phyloP scores from a whole-genome alignment of 2,113 vertebrate species.

The Eira barbara region DNA sequence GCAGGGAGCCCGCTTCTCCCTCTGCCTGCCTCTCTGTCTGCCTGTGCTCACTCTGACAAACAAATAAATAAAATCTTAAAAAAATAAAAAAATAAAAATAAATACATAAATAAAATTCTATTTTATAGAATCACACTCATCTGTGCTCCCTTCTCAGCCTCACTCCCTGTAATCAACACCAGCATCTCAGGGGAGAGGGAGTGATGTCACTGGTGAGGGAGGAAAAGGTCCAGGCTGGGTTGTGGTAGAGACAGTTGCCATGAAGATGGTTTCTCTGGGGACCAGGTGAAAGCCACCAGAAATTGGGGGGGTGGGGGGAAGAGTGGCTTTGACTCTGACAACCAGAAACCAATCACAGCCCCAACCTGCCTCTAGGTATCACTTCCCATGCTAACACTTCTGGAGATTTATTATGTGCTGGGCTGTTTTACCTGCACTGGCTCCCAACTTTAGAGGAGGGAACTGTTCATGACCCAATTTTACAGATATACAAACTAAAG shows the following conservation, averaged over 20 bases:
- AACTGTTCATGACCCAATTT: neutral
- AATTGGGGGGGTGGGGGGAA: neutral
- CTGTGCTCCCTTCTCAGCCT: neutral
- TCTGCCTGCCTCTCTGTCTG: too few relatives aligned
- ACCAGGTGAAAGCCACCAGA: neutral
- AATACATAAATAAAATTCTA: too few relatives aligned
- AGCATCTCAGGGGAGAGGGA: neutral
- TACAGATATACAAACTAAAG: neutral
- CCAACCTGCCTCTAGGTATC: neutral
- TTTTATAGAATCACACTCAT: neutral
- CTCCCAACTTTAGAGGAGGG: neutral
- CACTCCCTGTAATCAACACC: neutral
- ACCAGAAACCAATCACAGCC: neutral
- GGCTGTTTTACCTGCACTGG: neutral
- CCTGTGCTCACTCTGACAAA: too few relatives aligned
- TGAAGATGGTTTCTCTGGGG: neutral
- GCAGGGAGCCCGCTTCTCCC: too few relatives aligned
- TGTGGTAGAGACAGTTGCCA: neutral
- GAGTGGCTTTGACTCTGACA: neutral
- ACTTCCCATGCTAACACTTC: rapidly evolving
- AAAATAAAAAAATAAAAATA: too few relatives aligned
- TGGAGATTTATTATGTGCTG: rapidly evolving
- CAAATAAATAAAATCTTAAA: too few relatives aligned
- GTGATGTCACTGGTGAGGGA: neutral
- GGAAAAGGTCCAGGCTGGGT: neutral